Evolutionary conservation across 2,113 vertebrate genomes (phyloP).

Genomic region (Thalassoma bifasciatum): DNA sequence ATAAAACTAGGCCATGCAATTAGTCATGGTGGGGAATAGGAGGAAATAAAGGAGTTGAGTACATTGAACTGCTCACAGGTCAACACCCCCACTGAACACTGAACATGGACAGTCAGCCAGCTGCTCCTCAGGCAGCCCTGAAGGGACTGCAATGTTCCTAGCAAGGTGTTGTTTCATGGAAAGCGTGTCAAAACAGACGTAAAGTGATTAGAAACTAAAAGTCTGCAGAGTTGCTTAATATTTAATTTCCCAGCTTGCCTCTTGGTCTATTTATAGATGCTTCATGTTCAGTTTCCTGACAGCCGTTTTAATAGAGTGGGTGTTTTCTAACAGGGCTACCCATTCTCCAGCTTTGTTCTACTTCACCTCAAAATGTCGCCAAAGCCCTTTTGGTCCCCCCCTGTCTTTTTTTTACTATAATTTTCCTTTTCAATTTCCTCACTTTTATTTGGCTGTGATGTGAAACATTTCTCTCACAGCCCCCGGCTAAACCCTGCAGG

Average conservation of each 20-base stretch:
- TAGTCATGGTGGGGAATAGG: conserved; percentile 48
- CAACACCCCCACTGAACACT: conserved; percentile 27
- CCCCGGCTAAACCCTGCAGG: conserved; percentile 44
- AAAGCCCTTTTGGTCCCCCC: conserved; percentile 14
- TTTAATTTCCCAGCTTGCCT: conserved; percentile 69
- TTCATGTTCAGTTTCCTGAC: conserved; percentile 50
- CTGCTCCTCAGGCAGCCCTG: not conserved
- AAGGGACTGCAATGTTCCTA: conserved; percentile 9
- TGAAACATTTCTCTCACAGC: conserved; percentile 44
- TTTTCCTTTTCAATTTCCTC: not conserved
- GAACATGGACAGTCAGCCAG: not conserved
- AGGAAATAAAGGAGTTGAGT: conserved; percentile 31
- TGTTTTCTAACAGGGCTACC: conserved; percentile 57
- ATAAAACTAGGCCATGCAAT: conserved; percentile 59
- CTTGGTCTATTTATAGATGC: conserved; percentile 71
- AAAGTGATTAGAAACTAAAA: conserved; percentile 60
- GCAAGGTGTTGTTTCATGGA: conserved; percentile 18
- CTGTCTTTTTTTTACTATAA: not conserved
- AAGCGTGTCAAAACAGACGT: conserved; percentile 32
- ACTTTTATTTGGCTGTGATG: conserved; percentile 13
- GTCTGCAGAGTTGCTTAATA: conserved; percentile 75
- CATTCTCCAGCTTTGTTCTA: conserved; percentile 41
- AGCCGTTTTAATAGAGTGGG: conserved; percentile 60
- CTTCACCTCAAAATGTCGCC: conserved; percentile 45
- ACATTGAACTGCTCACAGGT: conserved; percentile 26